Percentiles rank a stretch among this genome's conserved stretches.
phyloP scores from a whole-genome alignment of 2,888 invertebrate species.

The Leptopilina syphax region DNA sequence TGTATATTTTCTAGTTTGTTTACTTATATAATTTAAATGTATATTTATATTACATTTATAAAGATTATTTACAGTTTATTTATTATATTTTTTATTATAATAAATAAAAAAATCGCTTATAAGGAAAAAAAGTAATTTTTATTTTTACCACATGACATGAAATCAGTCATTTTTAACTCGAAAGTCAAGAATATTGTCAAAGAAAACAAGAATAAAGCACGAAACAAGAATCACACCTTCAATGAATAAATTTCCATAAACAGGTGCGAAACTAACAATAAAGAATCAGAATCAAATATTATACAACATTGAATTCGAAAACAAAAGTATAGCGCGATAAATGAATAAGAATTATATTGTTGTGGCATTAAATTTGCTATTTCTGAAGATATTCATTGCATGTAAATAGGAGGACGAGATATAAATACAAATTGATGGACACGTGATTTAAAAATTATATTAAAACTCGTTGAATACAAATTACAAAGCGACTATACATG shows the following conservation, averaged over 20 bases:
- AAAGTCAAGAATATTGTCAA: too few species aligned
- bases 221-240: background rate
- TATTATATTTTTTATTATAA: too few species aligned
- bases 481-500: background rate
- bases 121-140: too few species aligned
- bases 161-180: too few species aligned
- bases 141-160: too few species aligned
- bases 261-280: background rate
- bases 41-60: too few species aligned
- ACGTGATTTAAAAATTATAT: slow-evolving; percentile 19
- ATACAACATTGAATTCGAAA: background rate
- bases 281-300: background rate
- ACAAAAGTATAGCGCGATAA: background rate
- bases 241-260: slow-evolving; percentile 29
- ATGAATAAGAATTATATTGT: background rate
- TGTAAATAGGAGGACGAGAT: slow-evolving; percentile 1
- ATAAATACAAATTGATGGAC: slow-evolving; percentile 11
- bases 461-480: slow-evolving; percentile 17
- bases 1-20: too few species aligned
- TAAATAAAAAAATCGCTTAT: too few species aligned
- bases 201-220: too few species aligned
- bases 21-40: too few species aligned
- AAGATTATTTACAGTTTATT: too few species aligned
- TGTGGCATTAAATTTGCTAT: background rate
- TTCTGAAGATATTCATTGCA: background rate